These are phyloP conservation scores for Panulirus ornatus DNA, from an alignment of 1,140 invertebrate genomes.

Conservation along the genomic window DNA sequence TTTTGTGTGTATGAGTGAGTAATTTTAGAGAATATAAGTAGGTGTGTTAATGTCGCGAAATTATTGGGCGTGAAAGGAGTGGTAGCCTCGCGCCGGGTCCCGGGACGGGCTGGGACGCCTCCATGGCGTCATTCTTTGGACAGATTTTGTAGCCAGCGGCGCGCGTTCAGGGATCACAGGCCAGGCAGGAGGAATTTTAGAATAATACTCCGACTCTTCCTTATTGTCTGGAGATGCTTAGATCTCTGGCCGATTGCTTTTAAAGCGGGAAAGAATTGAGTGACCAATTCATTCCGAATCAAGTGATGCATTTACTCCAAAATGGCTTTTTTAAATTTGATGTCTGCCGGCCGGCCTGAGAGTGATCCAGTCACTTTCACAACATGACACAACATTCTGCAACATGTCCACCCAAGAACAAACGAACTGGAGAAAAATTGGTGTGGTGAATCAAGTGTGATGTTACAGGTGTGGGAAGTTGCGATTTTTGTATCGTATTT, in stretches of 20 bases:
- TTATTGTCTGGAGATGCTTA: not conserved
- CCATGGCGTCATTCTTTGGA: not conserved
- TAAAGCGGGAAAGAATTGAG: not conserved
- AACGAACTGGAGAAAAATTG: not conserved
- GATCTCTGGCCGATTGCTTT: not conserved
- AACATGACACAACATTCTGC: not conserved
- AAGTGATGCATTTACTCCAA: too few species aligned
- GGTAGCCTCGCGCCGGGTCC: conserved; percentile 27
- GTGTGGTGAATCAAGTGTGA: not conserved
- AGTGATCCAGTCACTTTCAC: not conserved
- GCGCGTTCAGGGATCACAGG: too few species aligned
- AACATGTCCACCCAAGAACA: not conserved
- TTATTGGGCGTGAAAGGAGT: not conserved
- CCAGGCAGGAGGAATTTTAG: not conserved
- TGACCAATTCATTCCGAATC: too few species aligned
- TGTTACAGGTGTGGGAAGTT: not conserved
- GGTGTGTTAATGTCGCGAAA: not conserved
- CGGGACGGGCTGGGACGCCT: not conserved
- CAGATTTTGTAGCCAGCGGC: not conserved
- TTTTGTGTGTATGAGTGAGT: not conserved
- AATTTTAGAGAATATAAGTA: too few species aligned
- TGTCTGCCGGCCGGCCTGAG: not conserved
- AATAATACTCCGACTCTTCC: not conserved
- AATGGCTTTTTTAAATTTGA: not conserved
- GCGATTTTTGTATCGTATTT: not conserved